Percentiles rank a stretch among this genome's conserved stretches.
Evolutionary conservation across 2,888 invertebrate species (phyloP).

Genomic region (Calameuta pallipes): DNA sequence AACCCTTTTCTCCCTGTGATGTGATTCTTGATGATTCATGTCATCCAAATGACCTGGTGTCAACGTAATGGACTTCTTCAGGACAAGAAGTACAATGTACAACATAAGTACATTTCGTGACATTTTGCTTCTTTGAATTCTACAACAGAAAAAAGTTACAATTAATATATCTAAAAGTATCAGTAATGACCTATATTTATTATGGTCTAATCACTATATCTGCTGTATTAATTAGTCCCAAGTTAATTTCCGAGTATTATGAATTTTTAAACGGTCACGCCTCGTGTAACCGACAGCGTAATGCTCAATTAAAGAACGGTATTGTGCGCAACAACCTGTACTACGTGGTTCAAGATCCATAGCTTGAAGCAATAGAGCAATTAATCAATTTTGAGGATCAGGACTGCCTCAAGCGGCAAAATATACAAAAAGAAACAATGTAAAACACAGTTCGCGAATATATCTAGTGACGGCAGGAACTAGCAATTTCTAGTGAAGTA

Average conservation of each 20-base stretch:
- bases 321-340: neutral
- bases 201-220: neutral
- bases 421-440: neutral
- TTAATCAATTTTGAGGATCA: neutral
- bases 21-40: conserved; percentile 55
- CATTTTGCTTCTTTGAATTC: neutral
- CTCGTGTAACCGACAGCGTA: neutral
- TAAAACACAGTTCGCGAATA: neutral
- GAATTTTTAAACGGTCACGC: neutral
- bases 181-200: neutral
- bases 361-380: neutral
- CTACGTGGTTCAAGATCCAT: neutral
- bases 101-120: neutral
- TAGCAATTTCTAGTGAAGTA: conserved; percentile 11
- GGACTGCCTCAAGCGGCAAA: neutral
- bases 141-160: neutral
- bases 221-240: neutral
- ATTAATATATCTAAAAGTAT: neutral
- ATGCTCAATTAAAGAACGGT: neutral
- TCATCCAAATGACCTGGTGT: conserved; percentile 13
- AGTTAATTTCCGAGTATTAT: neutral
- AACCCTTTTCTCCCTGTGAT: conserved; percentile 84
- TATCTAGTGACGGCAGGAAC: neutral
- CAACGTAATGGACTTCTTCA: neutral
- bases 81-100: neutral